A percentile compares a stretch with the other conserved stretches of the same genome.
Conservation (phyloP, 2,888 invertebrate species). For the Lordiphosa fenestrarum region DNA sequence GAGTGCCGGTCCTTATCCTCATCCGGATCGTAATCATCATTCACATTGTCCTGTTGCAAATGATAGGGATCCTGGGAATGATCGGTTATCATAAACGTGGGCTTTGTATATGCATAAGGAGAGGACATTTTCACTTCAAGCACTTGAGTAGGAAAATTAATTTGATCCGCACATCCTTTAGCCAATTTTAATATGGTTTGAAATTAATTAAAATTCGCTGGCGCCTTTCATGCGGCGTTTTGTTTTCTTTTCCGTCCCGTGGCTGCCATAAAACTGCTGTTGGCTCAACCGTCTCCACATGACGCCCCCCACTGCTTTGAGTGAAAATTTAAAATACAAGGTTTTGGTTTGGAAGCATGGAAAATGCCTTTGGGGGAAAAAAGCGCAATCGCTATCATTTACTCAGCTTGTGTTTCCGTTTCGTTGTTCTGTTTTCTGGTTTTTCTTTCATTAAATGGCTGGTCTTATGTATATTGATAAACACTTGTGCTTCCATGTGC, state of each 20-base stretch:
- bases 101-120: conserved; percentile 48
- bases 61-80: conserved; percentile 60
- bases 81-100: conserved; percentile 61
- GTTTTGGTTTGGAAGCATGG: conserved; percentile 33
- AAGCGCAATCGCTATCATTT: conserved; percentile 19
- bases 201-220: conserved; percentile 23
- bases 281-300: conserved; percentile 29
- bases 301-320: conserved; percentile 25
- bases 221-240: conserved; percentile 17
- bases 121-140: conserved; percentile 40
- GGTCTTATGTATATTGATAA: conserved; percentile 35
- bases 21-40: conserved; percentile 40
- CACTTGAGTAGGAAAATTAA: too few relatives aligned
- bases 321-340: conserved; percentile 42
- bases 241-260: conserved; percentile 30
- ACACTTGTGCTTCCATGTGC: conserved; percentile 29
- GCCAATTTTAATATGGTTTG: conserved; percentile 8
- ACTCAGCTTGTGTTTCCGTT: conserved; percentile 26
- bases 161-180: conserved; percentile 15
- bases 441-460: conserved; percentile 1
- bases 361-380: conserved; percentile 38
- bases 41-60: conserved; percentile 21
- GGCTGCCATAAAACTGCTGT: conserved; percentile 46
- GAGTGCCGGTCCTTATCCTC: conserved; percentile 58
- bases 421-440: conserved; percentile 2